phyloP scores from a whole-genome alignment of 2,888 invertebrate species.

The Apotomis turbidana region DNA sequence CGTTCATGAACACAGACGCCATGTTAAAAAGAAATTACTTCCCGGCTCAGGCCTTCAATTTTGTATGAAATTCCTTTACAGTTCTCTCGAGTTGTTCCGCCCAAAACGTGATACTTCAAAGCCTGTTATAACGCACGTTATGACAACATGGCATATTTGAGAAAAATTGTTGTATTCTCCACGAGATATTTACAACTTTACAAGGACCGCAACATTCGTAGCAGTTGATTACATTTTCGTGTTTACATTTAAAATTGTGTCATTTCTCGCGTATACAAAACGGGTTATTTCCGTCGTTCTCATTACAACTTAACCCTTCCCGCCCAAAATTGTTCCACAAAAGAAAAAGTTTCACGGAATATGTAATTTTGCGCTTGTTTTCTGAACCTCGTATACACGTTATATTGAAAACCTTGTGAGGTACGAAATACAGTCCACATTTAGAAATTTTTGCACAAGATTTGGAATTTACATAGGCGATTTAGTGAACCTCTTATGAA shows the following conservation, averaged over 20 bases:
- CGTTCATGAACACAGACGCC: no score
- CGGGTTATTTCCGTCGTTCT: conserved; percentile 4
- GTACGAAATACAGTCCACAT: neutral
- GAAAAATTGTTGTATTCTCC: no score
- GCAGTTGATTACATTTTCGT: neutral
- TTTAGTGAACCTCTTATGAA: conserved; percentile 1
- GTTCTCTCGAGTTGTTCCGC: no score
- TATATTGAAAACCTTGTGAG: neutral
- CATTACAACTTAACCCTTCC: conserved; percentile 11
- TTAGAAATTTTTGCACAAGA: neutral
- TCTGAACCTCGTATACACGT: neutral
- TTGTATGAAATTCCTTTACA: no score
- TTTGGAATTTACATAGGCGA: neutral
- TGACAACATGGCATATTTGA: no score
- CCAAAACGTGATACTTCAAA: no score
- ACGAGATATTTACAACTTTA: neutral
- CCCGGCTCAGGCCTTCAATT: no score
- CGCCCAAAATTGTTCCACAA: conserved; percentile 5
- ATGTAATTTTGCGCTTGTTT: conserved; percentile 10
- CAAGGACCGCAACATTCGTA: neutral
- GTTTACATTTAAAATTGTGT: neutral
- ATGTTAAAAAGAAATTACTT: no score
- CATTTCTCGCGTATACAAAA: conserved; percentile 8
- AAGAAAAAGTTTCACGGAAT: conserved; percentile 5
- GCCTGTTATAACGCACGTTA: no score